phyloP scores from a whole-genome alignment of 1,140 invertebrate species.

The Druon quercuslanigerum region DNA sequence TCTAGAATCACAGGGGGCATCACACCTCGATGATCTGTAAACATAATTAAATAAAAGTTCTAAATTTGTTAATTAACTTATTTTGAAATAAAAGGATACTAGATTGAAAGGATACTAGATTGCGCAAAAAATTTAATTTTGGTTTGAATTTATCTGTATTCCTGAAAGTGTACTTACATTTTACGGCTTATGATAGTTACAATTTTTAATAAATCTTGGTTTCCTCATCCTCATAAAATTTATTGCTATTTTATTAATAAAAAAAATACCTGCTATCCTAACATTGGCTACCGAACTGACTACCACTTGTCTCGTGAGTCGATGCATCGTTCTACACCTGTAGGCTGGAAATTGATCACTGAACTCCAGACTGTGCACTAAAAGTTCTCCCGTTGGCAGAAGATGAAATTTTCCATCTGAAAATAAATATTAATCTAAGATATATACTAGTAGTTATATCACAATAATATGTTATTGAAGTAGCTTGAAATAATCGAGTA shows the following conservation, averaged over 20 bases:
- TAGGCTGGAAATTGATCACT: constrained; percentile 85
- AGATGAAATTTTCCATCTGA: constrained; percentile 88
- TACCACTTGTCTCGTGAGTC: constrained; percentile 84
- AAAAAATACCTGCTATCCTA: constrained; percentile 80
- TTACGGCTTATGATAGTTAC: no score
- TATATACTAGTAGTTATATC: neutral
- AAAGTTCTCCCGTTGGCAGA: constrained; percentile 86
- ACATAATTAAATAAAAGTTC: constrained; percentile 46
- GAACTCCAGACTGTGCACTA: constrained; percentile 85
- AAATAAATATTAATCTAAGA: constrained; percentile 41
- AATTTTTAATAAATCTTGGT: no score
- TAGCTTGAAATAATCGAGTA: no score
- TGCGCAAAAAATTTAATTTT: no score
- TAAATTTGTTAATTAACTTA: no score
- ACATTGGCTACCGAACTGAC: constrained; percentile 84
- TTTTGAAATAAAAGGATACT: no score
- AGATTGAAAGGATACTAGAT: no score
- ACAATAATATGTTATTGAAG: no score
- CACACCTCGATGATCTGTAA: constrained; percentile 81
- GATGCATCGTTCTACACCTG: constrained; percentile 86
- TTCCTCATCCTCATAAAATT: no score
- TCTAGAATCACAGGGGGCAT: constrained; percentile 82
- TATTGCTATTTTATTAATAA: neutral
- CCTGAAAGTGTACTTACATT: no score
- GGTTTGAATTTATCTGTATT: no score